Evolutionary conservation across 92 coral and sea anemone species (phyloP), one percentile per base, ranked within the genome.

Genomic region (Epizoanthus scotinus): DNA sequence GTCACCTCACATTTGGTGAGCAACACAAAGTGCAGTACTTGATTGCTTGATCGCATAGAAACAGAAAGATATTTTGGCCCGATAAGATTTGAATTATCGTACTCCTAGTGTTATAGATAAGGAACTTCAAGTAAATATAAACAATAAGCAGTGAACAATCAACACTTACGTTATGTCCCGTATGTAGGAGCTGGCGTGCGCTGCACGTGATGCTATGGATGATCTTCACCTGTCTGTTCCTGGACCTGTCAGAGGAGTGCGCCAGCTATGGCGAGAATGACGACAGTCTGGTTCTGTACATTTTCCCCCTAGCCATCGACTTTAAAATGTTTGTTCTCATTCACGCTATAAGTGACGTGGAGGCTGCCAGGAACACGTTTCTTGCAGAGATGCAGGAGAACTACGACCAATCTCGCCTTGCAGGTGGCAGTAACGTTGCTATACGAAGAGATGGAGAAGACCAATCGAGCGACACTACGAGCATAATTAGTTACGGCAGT

Each of bases 241-340:
- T 86, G 12, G 89, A 86, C 21, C 61, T 86, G 70, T 71, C 78
- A 0, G 92, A 89, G 38, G 92, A 89, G 70, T 84, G 83, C 9
- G 72, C 72, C 0, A 70, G 82, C 54, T 86, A 77, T 61, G 80
- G 83, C 36, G 62, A 68, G 25, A 86, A 64, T 29, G 77, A 86
- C 5, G 75, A 83, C 69, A 50, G 59, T n/a, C 58, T 88, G 63
- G 83, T 79, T 10, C 3, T 78, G 24, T 90, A 90, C 73, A 77
- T 70, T 3, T 80, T 90, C 69, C 93, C 93, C 17, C 72, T 90
- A 2, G 93, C 93, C 22, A 90, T 90, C 68, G 93, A 90, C 79
- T 90, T 90, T 65, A 90, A 90, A 63, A 83, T 85, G 72, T 90
- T 82, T 47, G 83, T 90, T 38, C 70, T 86, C 27, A 83, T 90